Evolutionary conservation across 1,140 invertebrate species (phyloP).

Genomic region (Steinernema feltiae): DNA sequence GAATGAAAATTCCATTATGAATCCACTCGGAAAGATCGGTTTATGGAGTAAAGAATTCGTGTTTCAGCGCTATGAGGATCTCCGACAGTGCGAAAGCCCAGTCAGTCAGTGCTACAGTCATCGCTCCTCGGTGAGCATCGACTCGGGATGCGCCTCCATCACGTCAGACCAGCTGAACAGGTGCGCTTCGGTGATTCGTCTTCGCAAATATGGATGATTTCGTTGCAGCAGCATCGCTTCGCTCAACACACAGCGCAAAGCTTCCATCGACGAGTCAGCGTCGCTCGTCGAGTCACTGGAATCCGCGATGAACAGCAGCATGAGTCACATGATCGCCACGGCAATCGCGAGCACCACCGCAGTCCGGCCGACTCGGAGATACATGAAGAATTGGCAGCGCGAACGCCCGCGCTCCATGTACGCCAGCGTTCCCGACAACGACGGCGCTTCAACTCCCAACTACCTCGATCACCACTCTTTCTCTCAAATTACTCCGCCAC

Average conservation of each 20-base stretch:
- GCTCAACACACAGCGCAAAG: background rate
- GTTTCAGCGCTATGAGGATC: constrained; percentile 5
- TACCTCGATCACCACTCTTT: background rate
- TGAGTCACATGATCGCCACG: constrained; percentile 6
- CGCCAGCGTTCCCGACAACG: background rate
- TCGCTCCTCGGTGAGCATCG: background rate
- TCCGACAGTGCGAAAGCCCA: background rate
- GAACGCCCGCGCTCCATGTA: background rate
- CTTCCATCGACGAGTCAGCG: background rate
- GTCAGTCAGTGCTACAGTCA: background rate
- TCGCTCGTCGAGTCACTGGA: background rate
- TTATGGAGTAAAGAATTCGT: background rate
- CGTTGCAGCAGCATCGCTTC: background rate
- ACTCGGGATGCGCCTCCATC: constrained; percentile 1
- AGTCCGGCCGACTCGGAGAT: background rate
- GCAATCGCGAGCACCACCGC: constrained; percentile 4
- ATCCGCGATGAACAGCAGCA: background rate
- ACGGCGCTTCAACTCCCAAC: background rate
- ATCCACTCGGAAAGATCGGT: background rate
- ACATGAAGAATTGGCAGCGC: background rate
- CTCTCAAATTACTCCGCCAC: background rate
- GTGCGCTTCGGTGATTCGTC: background rate
- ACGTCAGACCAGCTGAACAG: constrained; percentile 6
- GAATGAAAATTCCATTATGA: background rate
- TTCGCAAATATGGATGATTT: background rate